Conservation (phyloP, 2,888 invertebrate genomes). For the Drosophila atroscutellata region DNA sequence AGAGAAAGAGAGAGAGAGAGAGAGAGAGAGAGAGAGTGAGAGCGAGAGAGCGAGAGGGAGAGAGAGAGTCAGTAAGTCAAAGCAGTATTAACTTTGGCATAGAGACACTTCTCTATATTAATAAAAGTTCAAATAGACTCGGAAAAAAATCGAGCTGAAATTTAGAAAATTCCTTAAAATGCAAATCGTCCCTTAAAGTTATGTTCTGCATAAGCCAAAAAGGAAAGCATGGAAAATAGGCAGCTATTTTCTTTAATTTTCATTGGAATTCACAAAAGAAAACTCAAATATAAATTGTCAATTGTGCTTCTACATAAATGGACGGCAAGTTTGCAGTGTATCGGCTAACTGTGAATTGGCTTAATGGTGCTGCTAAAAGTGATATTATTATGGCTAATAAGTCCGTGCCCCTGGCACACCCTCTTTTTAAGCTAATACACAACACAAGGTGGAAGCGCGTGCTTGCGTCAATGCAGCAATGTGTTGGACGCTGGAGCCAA, state of each 20-base stretch:
- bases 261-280: neutral
- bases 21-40: neutral
- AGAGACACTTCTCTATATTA: neutral
- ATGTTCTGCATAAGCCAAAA: too few relatives aligned
- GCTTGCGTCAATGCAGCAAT: neutral
- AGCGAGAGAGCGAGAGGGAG: neutral
- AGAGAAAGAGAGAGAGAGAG: neutral
- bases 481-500: neutral
- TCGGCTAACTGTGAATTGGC: slow-evolving; percentile 17
- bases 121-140: neutral
- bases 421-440: slow-evolving; percentile 2
- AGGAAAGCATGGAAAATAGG: neutral
- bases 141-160: neutral
- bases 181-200: too few relatives aligned
- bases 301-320: neutral
- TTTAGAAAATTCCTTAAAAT: neutral
- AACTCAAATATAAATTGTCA: neutral
- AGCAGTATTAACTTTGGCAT: neutral
- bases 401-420: slow-evolving; percentile 16
- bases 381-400: neutral
- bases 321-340: slow-evolving; percentile 9
- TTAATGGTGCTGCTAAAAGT: slow-evolving; percentile 4
- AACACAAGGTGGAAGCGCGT: neutral
- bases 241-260: neutral
- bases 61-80: neutral